phyloP scores from a whole-genome alignment of 2,113 vertebrate genomes.

The Calyptommatus sinebrachiatus region DNA sequence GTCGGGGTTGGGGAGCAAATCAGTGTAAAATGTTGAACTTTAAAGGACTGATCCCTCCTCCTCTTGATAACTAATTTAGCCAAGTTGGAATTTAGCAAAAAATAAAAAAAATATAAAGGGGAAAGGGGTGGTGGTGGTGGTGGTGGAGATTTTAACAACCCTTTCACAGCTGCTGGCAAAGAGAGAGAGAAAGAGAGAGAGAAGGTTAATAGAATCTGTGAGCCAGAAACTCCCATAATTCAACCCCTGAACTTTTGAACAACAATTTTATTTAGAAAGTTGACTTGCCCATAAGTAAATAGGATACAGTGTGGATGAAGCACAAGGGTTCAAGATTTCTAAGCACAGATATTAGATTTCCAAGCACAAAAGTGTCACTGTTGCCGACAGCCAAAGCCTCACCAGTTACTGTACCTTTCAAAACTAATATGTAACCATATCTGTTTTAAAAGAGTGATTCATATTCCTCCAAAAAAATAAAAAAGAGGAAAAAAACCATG shows the following conservation, averaged over 20 bases:
- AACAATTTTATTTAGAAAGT: conserved; percentile 80
- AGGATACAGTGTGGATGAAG: conserved; percentile 79
- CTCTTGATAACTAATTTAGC: conserved; percentile 16
- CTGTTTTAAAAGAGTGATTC: conserved; percentile 99
- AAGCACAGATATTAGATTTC: conserved; percentile 83
- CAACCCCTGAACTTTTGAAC: conserved; percentile 76
- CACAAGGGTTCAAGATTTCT: conserved; percentile 74
- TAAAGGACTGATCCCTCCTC: conserved; percentile 35
- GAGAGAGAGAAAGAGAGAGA: conserved; percentile 10
- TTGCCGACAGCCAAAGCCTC: conserved; percentile 80
- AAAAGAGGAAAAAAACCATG: conserved; percentile 73
- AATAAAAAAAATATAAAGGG: background rate
- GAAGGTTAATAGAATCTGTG: conserved; percentile 62
- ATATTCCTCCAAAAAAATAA: conserved; percentile 85
- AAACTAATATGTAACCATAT: conserved; percentile 98
- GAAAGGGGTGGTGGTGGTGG: too few relatives aligned
- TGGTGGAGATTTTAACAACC: conserved; percentile 1
- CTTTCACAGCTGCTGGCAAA: conserved; percentile 64
- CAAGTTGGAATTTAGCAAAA: conserved; percentile 41
- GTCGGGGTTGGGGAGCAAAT: conserved; percentile 1
- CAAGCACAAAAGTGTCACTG: conserved; percentile 89
- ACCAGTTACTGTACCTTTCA: conserved; percentile 94
- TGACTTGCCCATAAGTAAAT: conserved; percentile 80
- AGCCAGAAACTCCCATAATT: conserved; percentile 61
- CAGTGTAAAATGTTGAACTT: conserved; percentile 33